Base-by-base conservation (phyloP, 53 echinoderm and acorn worm genomes). In the Henricia sp. region DNA sequence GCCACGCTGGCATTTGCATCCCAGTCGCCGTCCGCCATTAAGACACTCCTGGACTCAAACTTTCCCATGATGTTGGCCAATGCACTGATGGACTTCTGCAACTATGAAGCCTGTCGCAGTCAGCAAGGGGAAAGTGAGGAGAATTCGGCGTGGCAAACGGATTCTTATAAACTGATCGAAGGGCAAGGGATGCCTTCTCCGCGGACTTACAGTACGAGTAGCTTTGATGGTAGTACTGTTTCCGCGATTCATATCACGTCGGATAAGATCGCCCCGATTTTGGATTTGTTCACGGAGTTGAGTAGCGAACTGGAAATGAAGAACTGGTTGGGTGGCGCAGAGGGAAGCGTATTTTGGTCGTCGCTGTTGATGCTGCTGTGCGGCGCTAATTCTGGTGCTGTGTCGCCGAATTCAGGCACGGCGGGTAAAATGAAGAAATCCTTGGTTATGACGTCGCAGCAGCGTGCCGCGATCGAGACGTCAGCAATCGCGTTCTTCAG, bases 331-430 rank as follows among this genome's bases (percentile, higher is more conserved):
- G 99, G 94, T 0, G 85, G 92, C 10, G 41, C 89, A 1, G 99
- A 99, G 64, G 99, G 99, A 27, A 90, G 88, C 23, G 82, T 91
- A 63, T 99, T 99, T 84, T 99, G 99, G 99, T 83, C 92, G 21
- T 92, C 99, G 17, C 70, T 99, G 63, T 82, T 99, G 59, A 92
- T 92, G 41, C 84, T 99, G 59, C 92, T 99, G 30, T 99, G 99
- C 68, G 92, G 92, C 50, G 84, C 69, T 50, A 92, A 85, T 64
- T 77, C 90, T 59, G 84, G 84, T 8, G 72, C 88, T 8, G 62
- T 93, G 35, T 87, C 87, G 46, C 42, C 56, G 32, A 85, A 85
- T n/a, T n/a, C n/a, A n/a, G 40, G 52, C 70, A 23, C 35, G 48
- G 2, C 53, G 35, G 33, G 74, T 71, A 17, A 82, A 36, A 40